phyloP scores from a whole-genome alignment of 2,113 vertebrate genomes.

The Epinephelus moara region DNA sequence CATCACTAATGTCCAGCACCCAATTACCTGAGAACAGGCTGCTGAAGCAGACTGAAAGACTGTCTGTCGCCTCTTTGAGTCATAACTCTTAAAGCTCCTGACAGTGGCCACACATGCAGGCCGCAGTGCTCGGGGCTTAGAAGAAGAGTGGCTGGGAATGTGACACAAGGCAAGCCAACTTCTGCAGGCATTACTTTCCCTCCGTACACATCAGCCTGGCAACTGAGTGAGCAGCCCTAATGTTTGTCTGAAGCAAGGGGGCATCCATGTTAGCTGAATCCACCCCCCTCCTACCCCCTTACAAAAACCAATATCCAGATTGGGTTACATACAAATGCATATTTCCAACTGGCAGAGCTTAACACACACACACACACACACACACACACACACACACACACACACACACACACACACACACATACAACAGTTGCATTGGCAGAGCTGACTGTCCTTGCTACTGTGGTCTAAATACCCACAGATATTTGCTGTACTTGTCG shows the following conservation, averaged over 20 bases:
- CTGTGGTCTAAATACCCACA: constrained; percentile 54
- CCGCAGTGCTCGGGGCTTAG: constrained; percentile 50
- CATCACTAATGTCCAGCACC: background rate
- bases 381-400: background rate
- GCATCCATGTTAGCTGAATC: constrained; percentile 39
- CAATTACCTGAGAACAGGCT: constrained; percentile 10
- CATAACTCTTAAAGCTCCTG: constrained; percentile 43
- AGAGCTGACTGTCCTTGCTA: constrained; percentile 26
- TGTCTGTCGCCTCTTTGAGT: constrained; percentile 28
- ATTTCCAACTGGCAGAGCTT: constrained; percentile 40
- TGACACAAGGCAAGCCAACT: constrained; percentile 50
- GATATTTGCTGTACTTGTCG: constrained; percentile 67
- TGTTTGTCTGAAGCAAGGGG: constrained; percentile 7
- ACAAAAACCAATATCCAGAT: constrained; percentile 45
- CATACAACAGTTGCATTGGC: constrained; percentile 38
- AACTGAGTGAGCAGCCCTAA: constrained; percentile 42
- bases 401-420: background rate
- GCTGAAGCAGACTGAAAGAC: background rate
- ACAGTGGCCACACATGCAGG: constrained; percentile 48
- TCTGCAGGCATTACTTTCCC: constrained; percentile 55
- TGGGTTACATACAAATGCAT: constrained; percentile 38
- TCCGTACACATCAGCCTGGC: constrained; percentile 38
- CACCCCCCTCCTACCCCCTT: constrained; percentile 12
- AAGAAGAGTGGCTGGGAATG: constrained; percentile 70
- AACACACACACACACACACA: background rate